Evolutionary conservation across 2,113 vertebrate genomes (phyloP), one percentile per base, ranked within the genome.

Genomic region (Vimba vimba): DNA sequence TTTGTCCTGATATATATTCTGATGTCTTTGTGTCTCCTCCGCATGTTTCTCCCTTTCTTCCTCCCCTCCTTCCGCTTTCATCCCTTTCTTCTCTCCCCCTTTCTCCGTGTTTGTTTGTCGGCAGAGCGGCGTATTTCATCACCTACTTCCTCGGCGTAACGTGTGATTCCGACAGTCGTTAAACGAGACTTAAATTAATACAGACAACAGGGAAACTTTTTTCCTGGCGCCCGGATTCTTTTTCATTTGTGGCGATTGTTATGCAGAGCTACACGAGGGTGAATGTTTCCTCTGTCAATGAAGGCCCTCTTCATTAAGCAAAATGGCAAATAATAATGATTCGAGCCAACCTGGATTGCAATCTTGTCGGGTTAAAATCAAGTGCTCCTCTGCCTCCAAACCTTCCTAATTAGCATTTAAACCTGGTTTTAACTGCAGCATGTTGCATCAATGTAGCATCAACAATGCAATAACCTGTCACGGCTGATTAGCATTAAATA

Each of bases 131-230:
- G 45, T 45, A 23, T 85, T 85, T 87, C 83, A 64, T 88, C 84
- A 87, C 69, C 75, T 79, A 89, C 88, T 85, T 89, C 83, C 88
- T 90, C 52, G 88, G 89, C 86, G 50, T 83, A 2, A 17, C 83
- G 88, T 94, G 95, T 94, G 93, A 95, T 95, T 92, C 87, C 83
- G 15, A 90, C 91, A 85, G 90, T 94, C 94, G 91, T 94, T 95
- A 95, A 94, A 95, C 93, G 92, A 94, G 94, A 95, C 91, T 91
- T 91, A 94, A 95, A 95, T 95, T 94, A 95, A 95, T 93, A 93
- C 90, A 94, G 95, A 95, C 95, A 94, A 94, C 92, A 87, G 93
- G 91, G 89, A 93, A 94, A 95, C 90, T 93, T 93, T 91, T 45
- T 33, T 47, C 82, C 12, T 5, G 66, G 3, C 88, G 87, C 87